Evolutionary conservation across 1,140 invertebrate genomes (phyloP).

Genomic region (Scaptomyza montana): DNA sequence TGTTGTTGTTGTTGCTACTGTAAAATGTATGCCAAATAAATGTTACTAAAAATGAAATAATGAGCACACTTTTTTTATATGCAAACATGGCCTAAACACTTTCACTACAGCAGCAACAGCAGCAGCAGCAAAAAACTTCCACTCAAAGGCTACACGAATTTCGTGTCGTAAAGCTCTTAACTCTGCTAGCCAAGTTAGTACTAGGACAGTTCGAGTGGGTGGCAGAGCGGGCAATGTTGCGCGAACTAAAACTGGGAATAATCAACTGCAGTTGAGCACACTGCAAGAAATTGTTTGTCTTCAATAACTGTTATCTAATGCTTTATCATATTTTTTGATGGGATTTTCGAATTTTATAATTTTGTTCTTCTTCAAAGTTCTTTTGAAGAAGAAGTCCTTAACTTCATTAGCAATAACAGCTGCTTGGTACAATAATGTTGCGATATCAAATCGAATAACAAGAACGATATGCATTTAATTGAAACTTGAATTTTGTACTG

Average conservation of each 20-base stretch:
- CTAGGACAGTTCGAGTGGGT: slow-evolving; percentile 10
- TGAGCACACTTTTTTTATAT: slow-evolving; percentile 51
- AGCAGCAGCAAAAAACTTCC: too few species aligned
- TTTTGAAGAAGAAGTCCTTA: too few species aligned
- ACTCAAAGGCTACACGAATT: slow-evolving; percentile 54
- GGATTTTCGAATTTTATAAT: too few species aligned
- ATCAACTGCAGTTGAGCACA: slow-evolving; percentile 5
- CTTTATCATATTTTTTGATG: too few species aligned
- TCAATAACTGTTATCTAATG: too few species aligned
- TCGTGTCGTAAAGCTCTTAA: slow-evolving; percentile 53
- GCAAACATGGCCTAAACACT: slow-evolving; percentile 56
- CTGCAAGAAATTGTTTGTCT: background rate
- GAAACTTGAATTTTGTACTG: background rate
- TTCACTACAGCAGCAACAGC: slow-evolving; percentile 44
- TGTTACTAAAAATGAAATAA: slow-evolving; percentile 63
- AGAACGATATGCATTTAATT: too few species aligned
- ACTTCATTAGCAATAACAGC: too few species aligned
- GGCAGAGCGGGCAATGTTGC: background rate
- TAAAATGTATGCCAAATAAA: slow-evolving; percentile 56
- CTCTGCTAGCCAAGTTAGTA: slow-evolving; percentile 19
- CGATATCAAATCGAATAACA: too few species aligned
- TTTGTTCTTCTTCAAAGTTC: too few species aligned
- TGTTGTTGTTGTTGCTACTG: slow-evolving; percentile 26
- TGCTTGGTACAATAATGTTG: too few species aligned
- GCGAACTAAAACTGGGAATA: background rate